Conservation (phyloP, 64 coral and sea anemone genomes). For the Pocillopora damicornis region DNA sequence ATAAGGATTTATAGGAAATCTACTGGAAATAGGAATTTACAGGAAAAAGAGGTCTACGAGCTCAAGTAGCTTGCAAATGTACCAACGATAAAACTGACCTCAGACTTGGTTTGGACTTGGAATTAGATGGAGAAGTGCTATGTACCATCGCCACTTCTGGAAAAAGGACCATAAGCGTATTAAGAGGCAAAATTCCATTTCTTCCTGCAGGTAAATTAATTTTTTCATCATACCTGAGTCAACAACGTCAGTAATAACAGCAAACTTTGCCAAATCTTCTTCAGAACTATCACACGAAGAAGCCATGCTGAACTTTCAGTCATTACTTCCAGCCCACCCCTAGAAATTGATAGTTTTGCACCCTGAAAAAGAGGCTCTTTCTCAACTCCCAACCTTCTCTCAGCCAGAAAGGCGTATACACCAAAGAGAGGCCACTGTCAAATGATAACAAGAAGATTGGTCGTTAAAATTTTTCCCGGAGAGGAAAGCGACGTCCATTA, state of each 20-base stretch:
- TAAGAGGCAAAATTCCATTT: background rate
- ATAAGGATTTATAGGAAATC: background rate
- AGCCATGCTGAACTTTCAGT: slow-evolving; percentile 33
- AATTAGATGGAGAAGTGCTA: background rate
- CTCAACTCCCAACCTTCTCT: background rate
- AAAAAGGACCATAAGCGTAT: background rate
- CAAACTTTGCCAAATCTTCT: slow-evolving; percentile 39
- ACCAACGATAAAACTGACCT: slow-evolving; percentile 1
- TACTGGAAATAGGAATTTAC: too few relatives aligned
- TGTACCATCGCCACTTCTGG: background rate
- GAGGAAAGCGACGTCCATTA: background rate
- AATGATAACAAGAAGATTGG: background rate
- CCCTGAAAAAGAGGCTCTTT: background rate
- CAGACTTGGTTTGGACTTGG: slow-evolving; percentile 16
- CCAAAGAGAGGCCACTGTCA: slow-evolving; percentile 13
- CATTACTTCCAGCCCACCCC: background rate
- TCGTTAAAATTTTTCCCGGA: background rate
- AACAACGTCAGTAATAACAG: slow-evolving; percentile 26
- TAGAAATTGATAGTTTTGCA: background rate
- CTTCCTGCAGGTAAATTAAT: background rate
- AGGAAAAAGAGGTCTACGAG: too few relatives aligned
- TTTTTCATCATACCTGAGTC: slow-evolving; percentile 22
- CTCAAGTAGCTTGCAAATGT: too few relatives aligned
- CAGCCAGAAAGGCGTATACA: background rate
- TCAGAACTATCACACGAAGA: slow-evolving; percentile 33